phyloP scores from a whole-genome alignment of 2,888 invertebrate species.

The Diloba caeruleocephala region DNA sequence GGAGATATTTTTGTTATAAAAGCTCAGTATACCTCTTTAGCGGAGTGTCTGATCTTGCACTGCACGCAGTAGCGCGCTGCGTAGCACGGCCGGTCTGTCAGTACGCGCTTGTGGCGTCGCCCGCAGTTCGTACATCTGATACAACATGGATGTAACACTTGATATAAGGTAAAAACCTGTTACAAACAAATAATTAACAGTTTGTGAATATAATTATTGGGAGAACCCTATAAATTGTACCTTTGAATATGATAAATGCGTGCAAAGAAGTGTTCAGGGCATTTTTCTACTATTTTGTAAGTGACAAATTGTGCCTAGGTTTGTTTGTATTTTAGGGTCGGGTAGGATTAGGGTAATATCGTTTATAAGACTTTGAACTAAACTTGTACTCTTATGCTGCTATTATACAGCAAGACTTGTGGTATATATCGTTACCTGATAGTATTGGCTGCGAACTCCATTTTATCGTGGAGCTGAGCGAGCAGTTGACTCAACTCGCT shows the following conservation, averaged over 20 bases:
- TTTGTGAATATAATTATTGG: no score
- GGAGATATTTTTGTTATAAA: no score
- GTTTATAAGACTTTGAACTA: no score
- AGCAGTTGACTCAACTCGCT: slow-evolving; percentile 96
- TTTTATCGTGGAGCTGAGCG: slow-evolving; percentile 96
- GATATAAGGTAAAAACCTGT: neutral
- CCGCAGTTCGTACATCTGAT: slow-evolving; percentile 97
- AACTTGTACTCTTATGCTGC: no score
- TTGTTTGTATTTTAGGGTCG: no score
- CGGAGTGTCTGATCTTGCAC: slow-evolving; percentile 96
- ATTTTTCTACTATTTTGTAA: no score
- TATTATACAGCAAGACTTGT: neutral
- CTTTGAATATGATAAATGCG: no score
- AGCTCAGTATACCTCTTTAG: slow-evolving; percentile 91
- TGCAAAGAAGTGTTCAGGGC: no score
- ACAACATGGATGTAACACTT: slow-evolving; percentile 3
- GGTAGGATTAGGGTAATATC: no score
- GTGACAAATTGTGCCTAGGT: no score
- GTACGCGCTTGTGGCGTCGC: slow-evolving; percentile 95
- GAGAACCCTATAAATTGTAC: no score
- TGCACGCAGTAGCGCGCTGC: slow-evolving; percentile 97
- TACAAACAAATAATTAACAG: no score
- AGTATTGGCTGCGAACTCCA: slow-evolving; percentile 98
- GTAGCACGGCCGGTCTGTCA: slow-evolving; percentile 96
- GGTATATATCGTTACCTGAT: slow-evolving; percentile 83